These are phyloP conservation scores for Choristoneura fumiferana DNA, from an alignment of 1,140 invertebrate genomes.

Conservation along the genomic window DNA sequence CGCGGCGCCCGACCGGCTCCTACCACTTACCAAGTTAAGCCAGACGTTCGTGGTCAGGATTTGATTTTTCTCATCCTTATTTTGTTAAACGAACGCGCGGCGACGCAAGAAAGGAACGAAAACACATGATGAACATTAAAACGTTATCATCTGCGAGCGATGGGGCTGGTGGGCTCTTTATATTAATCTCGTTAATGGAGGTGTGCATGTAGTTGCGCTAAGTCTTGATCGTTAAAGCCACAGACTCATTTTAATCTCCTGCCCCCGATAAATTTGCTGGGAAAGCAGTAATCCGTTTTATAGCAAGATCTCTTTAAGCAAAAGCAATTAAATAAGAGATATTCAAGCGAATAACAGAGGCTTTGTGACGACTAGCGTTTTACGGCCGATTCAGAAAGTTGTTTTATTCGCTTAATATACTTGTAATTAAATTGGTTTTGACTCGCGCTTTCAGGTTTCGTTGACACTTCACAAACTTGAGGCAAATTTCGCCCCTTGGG, in stretches of 20 bases:
- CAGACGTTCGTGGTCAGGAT: constrained; percentile 97
- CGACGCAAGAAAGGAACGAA: constrained; percentile 73
- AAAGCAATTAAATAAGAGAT: constrained; percentile 36
- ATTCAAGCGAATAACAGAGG: constrained; percentile 38
- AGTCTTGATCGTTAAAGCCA: constrained; percentile 24
- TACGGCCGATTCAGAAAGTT: constrained; percentile 3
- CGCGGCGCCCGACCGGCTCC: constrained; percentile 76
- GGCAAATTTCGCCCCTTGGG: no score
- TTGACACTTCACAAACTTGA: background rate
- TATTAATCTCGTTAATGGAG: constrained; percentile 16
- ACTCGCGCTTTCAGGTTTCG: background rate
- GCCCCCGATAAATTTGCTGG: constrained; percentile 30
- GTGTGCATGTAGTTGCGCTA: constrained; percentile 1
- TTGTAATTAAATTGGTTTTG: background rate
- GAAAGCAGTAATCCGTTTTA: constrained; percentile 33
- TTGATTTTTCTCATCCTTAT: constrained; percentile 91
- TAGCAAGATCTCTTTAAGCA: constrained; percentile 33
- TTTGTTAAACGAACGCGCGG: constrained; percentile 68
- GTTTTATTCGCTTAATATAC: background rate
- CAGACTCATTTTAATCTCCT: constrained; percentile 37
- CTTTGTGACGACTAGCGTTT: constrained; percentile 16
- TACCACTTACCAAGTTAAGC: constrained; percentile 97
- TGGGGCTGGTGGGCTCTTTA: constrained; percentile 3
- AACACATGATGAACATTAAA: constrained; percentile 62
- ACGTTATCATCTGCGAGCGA: constrained; percentile 15